Base-by-base conservation (phyloP, 2,797 vertebrate genomes). In the Girardinus metallicus region DNA sequence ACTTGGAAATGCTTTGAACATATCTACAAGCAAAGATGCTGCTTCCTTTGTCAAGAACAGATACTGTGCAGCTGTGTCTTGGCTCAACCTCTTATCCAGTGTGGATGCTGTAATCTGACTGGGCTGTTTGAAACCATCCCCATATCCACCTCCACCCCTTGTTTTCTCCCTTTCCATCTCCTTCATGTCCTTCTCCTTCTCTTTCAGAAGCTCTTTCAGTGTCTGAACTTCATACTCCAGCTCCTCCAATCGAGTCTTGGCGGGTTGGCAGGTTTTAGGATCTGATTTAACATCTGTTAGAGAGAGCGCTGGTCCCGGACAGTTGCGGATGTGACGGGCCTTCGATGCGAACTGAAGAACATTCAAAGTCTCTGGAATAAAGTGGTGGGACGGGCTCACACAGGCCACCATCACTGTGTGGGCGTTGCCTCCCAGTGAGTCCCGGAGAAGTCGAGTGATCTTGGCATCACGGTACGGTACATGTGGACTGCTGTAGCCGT, bases 361-460 rank as follows among this genome's bases (percentile, higher is more conserved):
- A 84, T 96, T 96, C 77, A 98, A 90, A 49, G 97, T 97, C 89
- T 98, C 97, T 10, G 97, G 93, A 44, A 98, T 95, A 83, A 96
- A 96, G 75, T 93, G 90, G 78, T 97, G 93, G 5, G 97, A 97
- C 34, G 97, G 97, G 91, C 96, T 98, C 29, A 99, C 95, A 77
- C 98, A 99, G 0, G 97, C 96, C 93, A 99, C 95, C 96, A 99
- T 97, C 80, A 98, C 92, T 0, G 97, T 98, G 85, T 97, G 97
- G 60, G 97, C 96, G 21, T 95, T 97, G 82, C 97, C 97, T 84
- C 97, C 97, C 68, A 99, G 88, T 0, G 97, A 97, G 66, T 98
- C 98, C 66, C 97, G 97, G 64, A 98, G 96, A 83, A 99, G 96
- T 43, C 97, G 96, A 51, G 98, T 98, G 57, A 99, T 97, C 94